Percentiles rank a stretch among this genome's conserved stretches.
phyloP scores from a whole-genome alignment of 2,888 invertebrate species.

The Spilarctia lutea region DNA sequence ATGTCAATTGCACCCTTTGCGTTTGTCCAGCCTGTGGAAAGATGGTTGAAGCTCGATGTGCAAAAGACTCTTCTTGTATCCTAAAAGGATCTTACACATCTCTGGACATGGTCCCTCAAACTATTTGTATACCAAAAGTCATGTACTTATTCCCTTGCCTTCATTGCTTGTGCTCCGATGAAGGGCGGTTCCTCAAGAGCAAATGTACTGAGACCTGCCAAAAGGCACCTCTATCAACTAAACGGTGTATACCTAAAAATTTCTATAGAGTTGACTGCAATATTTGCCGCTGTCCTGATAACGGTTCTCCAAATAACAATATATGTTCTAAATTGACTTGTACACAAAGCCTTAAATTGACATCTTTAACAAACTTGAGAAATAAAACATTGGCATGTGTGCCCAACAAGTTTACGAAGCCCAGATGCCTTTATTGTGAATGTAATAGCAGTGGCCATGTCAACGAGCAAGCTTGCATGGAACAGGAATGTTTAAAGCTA shows the following conservation, averaged over 20 bases:
- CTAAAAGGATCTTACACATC: slow-evolving; percentile 46
- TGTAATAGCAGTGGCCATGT: slow-evolving; percentile 64
- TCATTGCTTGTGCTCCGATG: slow-evolving; percentile 73
- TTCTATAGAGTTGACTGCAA: slow-evolving; percentile 72
- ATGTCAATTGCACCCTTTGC: slow-evolving; percentile 75
- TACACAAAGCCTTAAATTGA: slow-evolving; percentile 35
- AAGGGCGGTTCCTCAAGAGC: slow-evolving; percentile 65
- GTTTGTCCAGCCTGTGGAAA: slow-evolving; percentile 74
- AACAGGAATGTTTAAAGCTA: slow-evolving; percentile 67
- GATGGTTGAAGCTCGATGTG: slow-evolving; percentile 72
- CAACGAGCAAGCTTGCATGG: slow-evolving; percentile 68
- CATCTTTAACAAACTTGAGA: slow-evolving; percentile 50
- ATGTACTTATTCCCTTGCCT: slow-evolving; percentile 76
- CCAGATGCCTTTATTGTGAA: slow-evolving; percentile 74
- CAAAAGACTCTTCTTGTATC: slow-evolving; percentile 68
- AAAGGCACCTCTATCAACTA: slow-evolving; percentile 33
- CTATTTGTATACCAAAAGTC: slow-evolving; percentile 74
- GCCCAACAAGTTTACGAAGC: slow-evolving; percentile 66
- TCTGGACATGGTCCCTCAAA: slow-evolving; percentile 52
- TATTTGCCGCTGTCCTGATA: slow-evolving; percentile 71
- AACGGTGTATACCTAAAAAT: slow-evolving; percentile 66
- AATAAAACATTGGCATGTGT: slow-evolving; percentile 55
- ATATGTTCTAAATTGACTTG: slow-evolving; percentile 65
- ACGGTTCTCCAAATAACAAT: slow-evolving; percentile 58
- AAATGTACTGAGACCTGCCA: slow-evolving; percentile 74